Percentiles rank a stretch among this genome's conserved stretches.
Conservation (phyloP, 2,888 invertebrate genomes). For the Patella pellucida region DNA sequence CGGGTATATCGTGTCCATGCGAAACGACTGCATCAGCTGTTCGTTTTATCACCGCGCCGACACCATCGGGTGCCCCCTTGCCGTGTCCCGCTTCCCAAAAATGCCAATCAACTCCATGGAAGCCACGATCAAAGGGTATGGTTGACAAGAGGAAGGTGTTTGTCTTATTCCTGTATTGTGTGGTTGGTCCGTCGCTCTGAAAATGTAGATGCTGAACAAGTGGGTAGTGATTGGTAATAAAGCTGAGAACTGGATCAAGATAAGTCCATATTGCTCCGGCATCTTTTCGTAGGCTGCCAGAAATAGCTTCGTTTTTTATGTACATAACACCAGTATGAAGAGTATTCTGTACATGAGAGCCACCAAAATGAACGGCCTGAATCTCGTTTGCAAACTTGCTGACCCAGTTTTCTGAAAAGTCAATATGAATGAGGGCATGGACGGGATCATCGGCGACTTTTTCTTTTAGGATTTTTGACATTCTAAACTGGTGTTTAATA, state of each 20-base stretch:
- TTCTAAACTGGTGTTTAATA: constrained; percentile 33
- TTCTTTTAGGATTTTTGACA: constrained; percentile 35
- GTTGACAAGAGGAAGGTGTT: constrained; percentile 57
- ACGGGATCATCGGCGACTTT: constrained; percentile 23
- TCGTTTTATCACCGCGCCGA: constrained; percentile 59
- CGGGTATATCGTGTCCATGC: constrained; percentile 26
- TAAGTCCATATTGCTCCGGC: constrained; percentile 68
- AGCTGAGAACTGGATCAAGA: constrained; percentile 55
- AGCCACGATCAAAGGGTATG: constrained; percentile 42
- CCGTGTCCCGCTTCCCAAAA: constrained; percentile 65
- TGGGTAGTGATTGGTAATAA: constrained; percentile 19
- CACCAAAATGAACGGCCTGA: constrained; percentile 61
- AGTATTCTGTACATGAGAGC: constrained; percentile 55
- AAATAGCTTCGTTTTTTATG: constrained; percentile 3
- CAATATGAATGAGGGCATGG: constrained; percentile 42
- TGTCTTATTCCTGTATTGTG: constrained; percentile 66
- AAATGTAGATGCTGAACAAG: constrained; percentile 35
- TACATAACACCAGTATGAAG: constrained; percentile 68
- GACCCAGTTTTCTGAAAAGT: constrained; percentile 69
- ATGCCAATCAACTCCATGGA: constrained; percentile 54
- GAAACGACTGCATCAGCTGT: constrained; percentile 45
- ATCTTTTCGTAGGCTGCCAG: constrained; percentile 57
- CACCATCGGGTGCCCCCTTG: constrained; percentile 63
- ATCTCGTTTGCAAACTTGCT: constrained; percentile 64
- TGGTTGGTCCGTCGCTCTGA: constrained; percentile 66